These are phyloP conservation scores for Nymphicus hollandicus DNA, from an alignment of 2,113 vertebrate species.

Conservation along the genomic window DNA sequence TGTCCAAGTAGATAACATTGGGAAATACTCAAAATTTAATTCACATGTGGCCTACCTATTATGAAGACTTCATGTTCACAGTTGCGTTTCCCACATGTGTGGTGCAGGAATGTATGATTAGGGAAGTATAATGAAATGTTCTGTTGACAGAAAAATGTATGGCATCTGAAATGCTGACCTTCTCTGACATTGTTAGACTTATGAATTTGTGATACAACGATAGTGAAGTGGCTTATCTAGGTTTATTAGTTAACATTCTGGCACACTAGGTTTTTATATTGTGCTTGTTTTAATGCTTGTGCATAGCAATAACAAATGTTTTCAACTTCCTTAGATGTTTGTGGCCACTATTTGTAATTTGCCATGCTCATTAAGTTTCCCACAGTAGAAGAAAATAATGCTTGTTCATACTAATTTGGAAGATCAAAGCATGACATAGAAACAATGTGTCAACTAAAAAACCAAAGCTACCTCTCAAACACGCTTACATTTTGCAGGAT, in stretches of 20 bases:
- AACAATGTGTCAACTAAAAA: background rate
- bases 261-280: background rate
- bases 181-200: background rate
- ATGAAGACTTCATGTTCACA: background rate
- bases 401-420: background rate
- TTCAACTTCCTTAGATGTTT: background rate
- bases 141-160: conserved; percentile 35
- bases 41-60: background rate
- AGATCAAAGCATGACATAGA: background rate
- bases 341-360: background rate
- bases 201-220: background rate
- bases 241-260: background rate
- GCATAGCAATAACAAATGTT: background rate
- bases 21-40: background rate
- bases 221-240: background rate
- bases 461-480: background rate
- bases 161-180: conserved; percentile 18
- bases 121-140: background rate
- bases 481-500: background rate
- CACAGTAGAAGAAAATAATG: background rate
- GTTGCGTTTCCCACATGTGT: background rate
- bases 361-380: background rate
- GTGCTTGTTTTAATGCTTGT: background rate
- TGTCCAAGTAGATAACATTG: background rate
- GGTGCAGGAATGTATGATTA: conserved; percentile 10